Conservation (phyloP, 2,113 vertebrate species). For the Oncorhynchus masou region DNA sequence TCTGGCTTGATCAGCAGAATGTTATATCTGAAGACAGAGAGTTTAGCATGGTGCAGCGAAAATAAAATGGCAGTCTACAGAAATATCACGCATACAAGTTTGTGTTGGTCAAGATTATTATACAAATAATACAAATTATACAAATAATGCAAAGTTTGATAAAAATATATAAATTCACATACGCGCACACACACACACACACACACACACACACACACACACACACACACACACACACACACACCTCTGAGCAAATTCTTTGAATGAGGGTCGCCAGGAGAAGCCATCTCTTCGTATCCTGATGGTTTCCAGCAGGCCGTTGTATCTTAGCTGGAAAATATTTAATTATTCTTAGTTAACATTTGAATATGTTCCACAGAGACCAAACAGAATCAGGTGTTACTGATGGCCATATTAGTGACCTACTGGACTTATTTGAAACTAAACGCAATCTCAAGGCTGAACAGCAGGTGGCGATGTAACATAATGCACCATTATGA, state of each 20-base stretch:
- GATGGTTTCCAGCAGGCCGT: slow-evolving; percentile 77
- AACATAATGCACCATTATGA: background rate
- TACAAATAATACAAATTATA: background rate
- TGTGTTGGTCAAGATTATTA: background rate
- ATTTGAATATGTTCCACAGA: no score
- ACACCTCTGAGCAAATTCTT: slow-evolving; percentile 74
- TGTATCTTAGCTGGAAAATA: slow-evolving; percentile 69
- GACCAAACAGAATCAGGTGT: no score
- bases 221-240: background rate
- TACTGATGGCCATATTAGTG: background rate
- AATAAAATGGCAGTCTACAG: background rate
- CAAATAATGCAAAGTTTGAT: background rate
- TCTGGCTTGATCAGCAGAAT: slow-evolving; percentile 70
- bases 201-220: slow-evolving; percentile 41
- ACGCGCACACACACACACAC: background rate
- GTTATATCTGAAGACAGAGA: slow-evolving; percentile 62
- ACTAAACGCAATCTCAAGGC: slow-evolving; percentile 2
- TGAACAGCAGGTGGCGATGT: slow-evolving; percentile 15
- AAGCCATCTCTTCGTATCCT: slow-evolving; percentile 76
- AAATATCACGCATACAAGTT: background rate
- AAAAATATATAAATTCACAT: background rate
- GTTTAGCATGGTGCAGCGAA: background rate
- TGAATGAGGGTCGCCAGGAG: slow-evolving; percentile 76
- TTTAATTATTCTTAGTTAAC: background rate
- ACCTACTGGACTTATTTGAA: background rate